phyloP scores from a whole-genome alignment of 2,113 vertebrate genomes.

The Osmerus mordax region DNA sequence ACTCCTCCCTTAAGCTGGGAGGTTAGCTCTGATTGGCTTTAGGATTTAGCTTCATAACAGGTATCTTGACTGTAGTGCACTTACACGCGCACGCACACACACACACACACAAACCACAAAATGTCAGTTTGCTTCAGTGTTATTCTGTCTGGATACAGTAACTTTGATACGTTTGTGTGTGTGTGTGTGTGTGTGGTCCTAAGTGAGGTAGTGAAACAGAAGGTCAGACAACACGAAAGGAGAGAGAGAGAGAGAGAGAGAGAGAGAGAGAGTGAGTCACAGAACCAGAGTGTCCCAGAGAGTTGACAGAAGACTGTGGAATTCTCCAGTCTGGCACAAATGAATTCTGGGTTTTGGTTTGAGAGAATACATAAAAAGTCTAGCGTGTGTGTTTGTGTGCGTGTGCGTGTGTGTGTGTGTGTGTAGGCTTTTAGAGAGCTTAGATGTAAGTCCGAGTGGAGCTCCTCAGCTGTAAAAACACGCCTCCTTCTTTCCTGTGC shows the following conservation, averaged over 20 bases:
- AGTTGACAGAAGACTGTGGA: background rate
- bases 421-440: background rate
- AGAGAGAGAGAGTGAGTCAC: background rate
- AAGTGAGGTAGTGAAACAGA: background rate
- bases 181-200: background rate
- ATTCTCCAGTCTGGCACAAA: background rate
- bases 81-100: background rate
- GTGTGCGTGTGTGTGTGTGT: constrained; percentile 19
- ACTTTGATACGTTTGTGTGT: background rate
- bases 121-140: background rate
- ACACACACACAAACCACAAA: background rate
- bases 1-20: background rate
- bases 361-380: background rate
- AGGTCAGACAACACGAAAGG: background rate
- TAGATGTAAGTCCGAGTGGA: background rate
- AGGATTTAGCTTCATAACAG: too few species aligned
- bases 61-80: background rate
- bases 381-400: constrained; percentile 2
- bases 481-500: background rate
- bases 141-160: background rate
- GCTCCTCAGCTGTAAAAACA: constrained; percentile 6
- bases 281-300: background rate
- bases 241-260: background rate
- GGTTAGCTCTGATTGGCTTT: too few species aligned
- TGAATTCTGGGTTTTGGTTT: background rate